phyloP scores from a whole-genome alignment of 2,888 invertebrate genomes.

The Acronicta aceris region DNA sequence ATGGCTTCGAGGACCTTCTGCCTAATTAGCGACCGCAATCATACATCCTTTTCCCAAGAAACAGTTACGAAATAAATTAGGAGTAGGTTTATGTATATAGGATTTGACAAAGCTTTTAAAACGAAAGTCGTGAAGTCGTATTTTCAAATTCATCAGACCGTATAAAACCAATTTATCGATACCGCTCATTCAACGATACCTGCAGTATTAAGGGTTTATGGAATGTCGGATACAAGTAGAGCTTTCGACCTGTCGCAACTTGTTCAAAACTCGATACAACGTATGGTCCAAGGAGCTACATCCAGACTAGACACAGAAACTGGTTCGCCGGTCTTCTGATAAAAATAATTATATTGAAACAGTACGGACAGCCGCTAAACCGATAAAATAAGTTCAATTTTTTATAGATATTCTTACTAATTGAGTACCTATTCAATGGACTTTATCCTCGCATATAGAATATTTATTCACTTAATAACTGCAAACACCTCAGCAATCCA shows the following conservation, averaged over 20 bases:
- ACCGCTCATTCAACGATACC: too few species aligned
- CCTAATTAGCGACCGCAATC: too few species aligned
- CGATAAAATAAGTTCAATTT: too few species aligned
- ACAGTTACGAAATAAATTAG: neutral
- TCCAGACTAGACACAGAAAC: slow-evolving; percentile 32
- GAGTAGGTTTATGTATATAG: neutral
- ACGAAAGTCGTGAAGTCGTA: neutral
- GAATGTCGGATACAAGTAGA: slow-evolving; percentile 13
- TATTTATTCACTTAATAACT: too few species aligned
- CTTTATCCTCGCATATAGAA: too few species aligned
- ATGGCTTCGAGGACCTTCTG: too few species aligned
- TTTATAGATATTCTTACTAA: too few species aligned
- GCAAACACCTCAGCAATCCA: neutral
- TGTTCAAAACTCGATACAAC: slow-evolving; percentile 25
- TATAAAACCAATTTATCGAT: slow-evolving; percentile 14
- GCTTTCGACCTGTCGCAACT: slow-evolving; percentile 37
- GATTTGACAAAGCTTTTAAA: too few species aligned
- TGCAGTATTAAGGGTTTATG: slow-evolving; percentile 18
- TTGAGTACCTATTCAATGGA: too few species aligned
- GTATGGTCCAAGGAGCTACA: slow-evolving; percentile 3
- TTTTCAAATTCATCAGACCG: neutral
- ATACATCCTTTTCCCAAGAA: too few species aligned
- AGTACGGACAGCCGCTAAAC: too few species aligned
- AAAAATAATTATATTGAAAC: slow-evolving; percentile 5
- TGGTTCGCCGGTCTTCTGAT: slow-evolving; percentile 16